Evolutionary conservation across 2,113 vertebrate species (phyloP).

Genomic region (Phrynocephalus versicolor): DNA sequence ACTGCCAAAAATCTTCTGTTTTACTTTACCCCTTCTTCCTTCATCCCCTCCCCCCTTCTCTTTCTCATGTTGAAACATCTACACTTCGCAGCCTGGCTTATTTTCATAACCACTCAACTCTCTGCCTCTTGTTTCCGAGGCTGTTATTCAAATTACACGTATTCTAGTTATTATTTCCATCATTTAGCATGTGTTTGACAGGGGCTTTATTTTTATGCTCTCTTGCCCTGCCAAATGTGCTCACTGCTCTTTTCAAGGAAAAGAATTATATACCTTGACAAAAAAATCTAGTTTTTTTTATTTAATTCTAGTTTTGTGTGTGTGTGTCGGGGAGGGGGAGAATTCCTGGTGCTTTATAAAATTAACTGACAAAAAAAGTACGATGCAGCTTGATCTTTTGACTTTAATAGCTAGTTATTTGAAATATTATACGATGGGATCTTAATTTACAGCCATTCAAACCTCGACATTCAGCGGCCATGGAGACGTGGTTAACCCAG

Average conservation of each 20-base stretch:
- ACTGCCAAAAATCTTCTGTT: neutral
- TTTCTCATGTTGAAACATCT: slow-evolving; percentile 26
- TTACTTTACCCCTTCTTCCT: neutral
- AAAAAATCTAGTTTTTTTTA: slow-evolving; percentile 44
- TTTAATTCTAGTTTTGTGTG: no score
- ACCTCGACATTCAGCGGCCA: neutral
- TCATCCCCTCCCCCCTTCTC: neutral
- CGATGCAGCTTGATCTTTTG: slow-evolving; percentile 58
- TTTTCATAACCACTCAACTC: slow-evolving; percentile 33
- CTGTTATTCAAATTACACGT: slow-evolving; percentile 67
- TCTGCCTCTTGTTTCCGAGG: slow-evolving; percentile 59
- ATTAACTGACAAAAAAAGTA: slow-evolving; percentile 60
- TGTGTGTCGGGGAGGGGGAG: neutral
- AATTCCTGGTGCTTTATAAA: slow-evolving; percentile 61
- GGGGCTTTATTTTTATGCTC: slow-evolving; percentile 72
- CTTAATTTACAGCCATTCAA: slow-evolving; percentile 17
- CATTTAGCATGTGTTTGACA: slow-evolving; percentile 74
- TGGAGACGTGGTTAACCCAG: neutral
- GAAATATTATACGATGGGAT: slow-evolving; percentile 27
- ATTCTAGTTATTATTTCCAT: slow-evolving; percentile 73
- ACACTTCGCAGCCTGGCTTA: slow-evolving; percentile 39
- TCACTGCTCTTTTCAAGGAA: slow-evolving; percentile 65
- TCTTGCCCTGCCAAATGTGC: slow-evolving; percentile 62
- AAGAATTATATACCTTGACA: slow-evolving; percentile 63
- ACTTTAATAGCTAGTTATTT: slow-evolving; percentile 66